Conservation (phyloP, 2,888 invertebrate genomes). For the Meteorus cinctellus region DNA sequence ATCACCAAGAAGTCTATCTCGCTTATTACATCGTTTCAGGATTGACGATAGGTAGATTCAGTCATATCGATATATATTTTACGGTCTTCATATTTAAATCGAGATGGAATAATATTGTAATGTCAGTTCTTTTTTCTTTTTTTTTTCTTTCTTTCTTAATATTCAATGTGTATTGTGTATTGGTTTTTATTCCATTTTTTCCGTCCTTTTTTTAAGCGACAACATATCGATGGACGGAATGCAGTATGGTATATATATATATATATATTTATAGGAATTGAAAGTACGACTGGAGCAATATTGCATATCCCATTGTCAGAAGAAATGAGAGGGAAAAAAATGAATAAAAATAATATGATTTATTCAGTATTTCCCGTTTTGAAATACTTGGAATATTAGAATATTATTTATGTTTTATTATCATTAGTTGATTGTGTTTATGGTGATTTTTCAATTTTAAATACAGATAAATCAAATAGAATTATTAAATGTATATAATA, state of each 20-base stretch:
- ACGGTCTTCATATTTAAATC: conserved; percentile 8
- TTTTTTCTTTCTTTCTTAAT: conserved; percentile 12
- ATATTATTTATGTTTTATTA: no score
- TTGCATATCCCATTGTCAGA: neutral
- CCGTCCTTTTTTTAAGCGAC: neutral
- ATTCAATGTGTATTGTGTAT: conserved; percentile 24
- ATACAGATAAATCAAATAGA: no score
- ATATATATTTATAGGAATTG: neutral
- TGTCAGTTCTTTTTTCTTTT: conserved; percentile 21
- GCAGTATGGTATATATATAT: neutral
- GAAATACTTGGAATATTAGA: neutral
- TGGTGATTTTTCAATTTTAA: no score
- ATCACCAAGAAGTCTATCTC: conserved; percentile 38
- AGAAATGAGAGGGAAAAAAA: neutral
- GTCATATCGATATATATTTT: conserved; percentile 8
- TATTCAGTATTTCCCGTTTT: neutral
- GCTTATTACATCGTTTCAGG: conserved; percentile 39
- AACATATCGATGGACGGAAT: neutral
- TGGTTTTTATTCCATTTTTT: neutral
- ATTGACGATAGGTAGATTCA: conserved; percentile 34
- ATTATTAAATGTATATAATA: no score
- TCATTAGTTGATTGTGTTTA: no score
- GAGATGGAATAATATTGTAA: conserved; percentile 9
- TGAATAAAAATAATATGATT: neutral
- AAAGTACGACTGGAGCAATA: neutral